Conservation (phyloP, 2,113 vertebrate genomes). For the Nannobrachium achirus region DNA sequence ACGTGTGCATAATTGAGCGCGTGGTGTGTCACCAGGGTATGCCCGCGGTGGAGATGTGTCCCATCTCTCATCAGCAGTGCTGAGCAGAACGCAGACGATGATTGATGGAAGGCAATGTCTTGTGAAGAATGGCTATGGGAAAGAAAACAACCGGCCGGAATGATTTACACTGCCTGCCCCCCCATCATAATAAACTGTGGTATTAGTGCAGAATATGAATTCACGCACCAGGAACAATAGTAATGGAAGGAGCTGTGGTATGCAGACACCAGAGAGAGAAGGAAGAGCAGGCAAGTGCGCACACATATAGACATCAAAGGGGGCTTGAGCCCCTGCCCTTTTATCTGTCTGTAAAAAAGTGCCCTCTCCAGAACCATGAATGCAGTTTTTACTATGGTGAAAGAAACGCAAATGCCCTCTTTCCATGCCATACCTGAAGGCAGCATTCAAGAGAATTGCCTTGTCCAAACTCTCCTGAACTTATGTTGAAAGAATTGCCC, state of each 20-base stretch:
- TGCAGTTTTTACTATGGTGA: no score
- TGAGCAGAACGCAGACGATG: conserved; percentile 45
- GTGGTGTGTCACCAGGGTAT: background rate
- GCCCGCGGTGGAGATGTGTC: conserved; percentile 5
- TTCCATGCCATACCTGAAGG: no score
- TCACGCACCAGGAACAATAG: conserved; percentile 37
- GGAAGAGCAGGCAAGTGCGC: conserved; percentile 8
- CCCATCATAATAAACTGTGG: conserved; percentile 49
- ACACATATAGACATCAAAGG: no score
- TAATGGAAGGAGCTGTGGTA: conserved; percentile 41
- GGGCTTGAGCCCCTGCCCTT: no score
- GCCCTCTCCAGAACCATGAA: no score
- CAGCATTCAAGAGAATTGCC: no score
- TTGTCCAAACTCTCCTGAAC: no score
- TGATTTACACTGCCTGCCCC: conserved; percentile 67
- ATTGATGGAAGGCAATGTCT: conserved; percentile 64
- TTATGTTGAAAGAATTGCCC: no score
- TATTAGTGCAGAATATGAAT: conserved; percentile 52
- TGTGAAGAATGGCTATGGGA: conserved; percentile 56
- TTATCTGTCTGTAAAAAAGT: no score
- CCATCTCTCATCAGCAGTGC: conserved; percentile 27
- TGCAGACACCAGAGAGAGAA: conserved; percentile 15
- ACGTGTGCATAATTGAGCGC: background rate
- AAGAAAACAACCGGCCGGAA: conserved; percentile 60
- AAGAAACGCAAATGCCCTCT: no score